Base-by-base conservation (phyloP, 2,888 invertebrate species). In the Oconnorella tubifera region DNA sequence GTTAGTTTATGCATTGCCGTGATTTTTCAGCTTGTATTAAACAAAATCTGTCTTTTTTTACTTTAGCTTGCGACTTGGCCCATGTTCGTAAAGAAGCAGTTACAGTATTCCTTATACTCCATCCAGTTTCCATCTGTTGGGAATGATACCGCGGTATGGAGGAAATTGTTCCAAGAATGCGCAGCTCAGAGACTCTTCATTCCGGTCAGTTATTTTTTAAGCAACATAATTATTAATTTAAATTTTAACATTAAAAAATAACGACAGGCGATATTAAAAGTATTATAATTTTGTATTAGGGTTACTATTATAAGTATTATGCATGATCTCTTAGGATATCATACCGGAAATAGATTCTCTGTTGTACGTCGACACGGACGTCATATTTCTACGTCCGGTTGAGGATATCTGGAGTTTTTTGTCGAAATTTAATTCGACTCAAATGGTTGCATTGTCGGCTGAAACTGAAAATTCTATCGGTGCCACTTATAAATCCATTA, bases 401-500 rank as follows among this genome's bases (percentile, higher is more conserved):
- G 89, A 91, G 73, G 87, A 89, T 62, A 82, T 95, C 33, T 96
- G 95, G 95, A 81, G 85, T n/a, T 86, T 88, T 79, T 95, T 96
- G 78, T 1, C 49, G 3, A 83, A 85, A 68, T 94, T 97, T 85
- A 93, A 94, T 83, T 84, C 86, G 25, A 88, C 87, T 49, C 96
- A 97, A 78, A 87, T 95, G 78, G 92, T 93, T 28, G 95, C 90
- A 0, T 83, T 96, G 75, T 86, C 91, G 23, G 88, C 91, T 0
- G 96, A 97, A 82, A 90, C 92, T 81, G 95, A 96, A 79, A 92
- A 92, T 79, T 62, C 89, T n/a, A 90, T 90, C 78, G 88, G 90
- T 56, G 94, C 93, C 14, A 97, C 96, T 96, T 97, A 97, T 81
- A 92, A 93, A 76, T 85, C 95, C 72, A 96, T 96, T 85, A 95